Evolutionary conservation across 2,797 vertebrate species (phyloP), one percentile per base, ranked within the genome.

Genomic region (Novumbra hubbsi): DNA sequence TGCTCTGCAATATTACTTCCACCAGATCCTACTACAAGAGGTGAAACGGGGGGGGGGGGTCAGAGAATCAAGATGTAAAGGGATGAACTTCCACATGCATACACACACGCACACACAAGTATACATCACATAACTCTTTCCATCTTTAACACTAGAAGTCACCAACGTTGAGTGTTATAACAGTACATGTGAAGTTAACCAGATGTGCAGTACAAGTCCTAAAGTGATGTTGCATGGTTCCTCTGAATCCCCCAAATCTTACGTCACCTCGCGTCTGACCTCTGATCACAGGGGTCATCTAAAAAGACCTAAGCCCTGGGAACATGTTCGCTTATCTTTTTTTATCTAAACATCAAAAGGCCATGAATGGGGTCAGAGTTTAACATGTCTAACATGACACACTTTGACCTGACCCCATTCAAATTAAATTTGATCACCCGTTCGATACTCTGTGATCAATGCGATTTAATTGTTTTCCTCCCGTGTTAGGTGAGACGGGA

Each of bases 401-500:
- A 8, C 83, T 86, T 80, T 87, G 85, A 88, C 86, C 87, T 68
- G 24, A 3, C 16, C 0, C 5, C 70, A 81, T 67, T 77, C 55
- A 76, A 32, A n/a, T 68, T 24, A 21, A 63, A 5, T 81, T 91
- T 89, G 83, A 88, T 83, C 77, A 85, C 82, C 76, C 80, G 81
- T 81, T 81, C 82, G 80, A 78, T 86, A 77, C 15, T 32, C 81
- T 84, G 72, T 80, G 83, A 89, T 90, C 86, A 86, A 88, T 87
- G 79, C 30, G 27, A 15, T 76, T 76, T 71, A 77, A 79, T 80
- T 71, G 76, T 80, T 66, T 1, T 16, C 49, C 55, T 65, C 62
- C 50, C 57, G 69, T 34, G 41, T 64, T 28, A 77, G 85, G 88
- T 84, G 71, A 88, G 75, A 50, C 78, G 83, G 89, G 78, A 73